These are phyloP conservation scores for Centropyge bicolor DNA, from an alignment of 2,797 vertebrate species.

Conservation along the genomic window DNA sequence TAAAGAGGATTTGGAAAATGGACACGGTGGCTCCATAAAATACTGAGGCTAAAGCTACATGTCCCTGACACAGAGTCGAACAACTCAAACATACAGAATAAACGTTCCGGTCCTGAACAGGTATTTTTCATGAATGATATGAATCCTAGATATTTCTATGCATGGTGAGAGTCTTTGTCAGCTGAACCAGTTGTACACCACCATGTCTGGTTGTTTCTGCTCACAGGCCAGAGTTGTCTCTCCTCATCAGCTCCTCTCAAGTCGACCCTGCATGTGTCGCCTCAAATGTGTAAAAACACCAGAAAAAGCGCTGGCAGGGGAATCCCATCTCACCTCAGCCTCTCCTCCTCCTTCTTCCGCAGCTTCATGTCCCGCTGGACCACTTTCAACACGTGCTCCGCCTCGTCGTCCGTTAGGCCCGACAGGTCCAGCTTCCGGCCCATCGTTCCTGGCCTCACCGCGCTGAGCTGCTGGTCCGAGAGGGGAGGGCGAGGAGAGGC, in stretches of 20 bases:
- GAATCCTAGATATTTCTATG: neutral
- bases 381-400: slow-evolving; percentile 95
- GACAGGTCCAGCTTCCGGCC: slow-evolving; percentile 97
- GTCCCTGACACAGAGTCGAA: no score
- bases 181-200: slow-evolving; percentile 1
- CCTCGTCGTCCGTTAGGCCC: slow-evolving; percentile 93
- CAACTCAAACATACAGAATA: no score
- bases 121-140: neutral
- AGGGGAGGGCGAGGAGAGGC: slow-evolving; percentile 34
- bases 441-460: slow-evolving; percentile 83
- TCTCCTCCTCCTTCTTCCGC: slow-evolving; percentile 95
- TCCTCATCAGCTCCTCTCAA: slow-evolving; percentile 36
- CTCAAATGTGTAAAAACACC: slow-evolving; percentile 34
- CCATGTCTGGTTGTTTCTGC: slow-evolving; percentile 27
- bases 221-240: slow-evolving; percentile 13
- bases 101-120: no score
- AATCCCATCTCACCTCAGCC: slow-evolving; percentile 89
- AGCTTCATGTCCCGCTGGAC: slow-evolving; percentile 97
- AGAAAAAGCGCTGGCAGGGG: neutral
- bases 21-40: no score
- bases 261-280: slow-evolving; percentile 11
- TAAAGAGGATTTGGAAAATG: no score
- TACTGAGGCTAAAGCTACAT: no score
- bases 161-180: neutral
- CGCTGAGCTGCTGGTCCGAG: slow-evolving; percentile 50